Base-by-base conservation (phyloP, 2,888 invertebrate species). In the Erynnis tages region DNA sequence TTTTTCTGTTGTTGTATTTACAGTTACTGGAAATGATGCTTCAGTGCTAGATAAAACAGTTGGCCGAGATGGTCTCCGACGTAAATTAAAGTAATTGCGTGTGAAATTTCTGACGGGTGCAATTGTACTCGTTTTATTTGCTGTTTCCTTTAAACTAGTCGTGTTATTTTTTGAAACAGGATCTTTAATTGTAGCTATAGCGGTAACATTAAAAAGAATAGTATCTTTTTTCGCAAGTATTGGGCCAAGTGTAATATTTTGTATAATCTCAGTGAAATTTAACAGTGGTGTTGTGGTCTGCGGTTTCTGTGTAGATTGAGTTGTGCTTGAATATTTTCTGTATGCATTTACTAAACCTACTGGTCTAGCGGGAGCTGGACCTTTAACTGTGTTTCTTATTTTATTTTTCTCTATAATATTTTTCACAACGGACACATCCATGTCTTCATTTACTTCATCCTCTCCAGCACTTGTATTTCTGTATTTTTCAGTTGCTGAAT, bases 371-470 rank as follows among this genome's bases (percentile, higher is more conserved):
- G 90, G 90, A n/a, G 88, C 86, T 7, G 83, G 84, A 6, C 90
- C 88, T 73, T 90, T 90, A 0, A 88, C 83, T 5, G 88, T 87
- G 58, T 89, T 90, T 55, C 90, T 75, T 25, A 90, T 76, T 73
- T 90, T 90, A 68, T 91, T 91, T 63, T 90, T 90, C 60, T 90
- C 90, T 56, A 90, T 90, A 1, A 81, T 71, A 71, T 89, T 90
- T 61, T 86, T 91, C 0, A 91, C 88, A n/a, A 91, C 91, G 0
- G 92, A 91, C 0, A 92, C 91, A 59, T 92, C 92, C 82, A 92
- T 89, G 30, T 92, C 89, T 66, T 91, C 90, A 62, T 90, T 90
- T 1, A 87, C 67, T 78, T 91, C 91, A 35, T 91, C 91, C 68
- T 92, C 91, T 46, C 89, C 89, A 10, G 90, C 79, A 30, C 89